phyloP scores from a whole-genome alignment of 2,797 vertebrate genomes.

The Karalla daura region DNA sequence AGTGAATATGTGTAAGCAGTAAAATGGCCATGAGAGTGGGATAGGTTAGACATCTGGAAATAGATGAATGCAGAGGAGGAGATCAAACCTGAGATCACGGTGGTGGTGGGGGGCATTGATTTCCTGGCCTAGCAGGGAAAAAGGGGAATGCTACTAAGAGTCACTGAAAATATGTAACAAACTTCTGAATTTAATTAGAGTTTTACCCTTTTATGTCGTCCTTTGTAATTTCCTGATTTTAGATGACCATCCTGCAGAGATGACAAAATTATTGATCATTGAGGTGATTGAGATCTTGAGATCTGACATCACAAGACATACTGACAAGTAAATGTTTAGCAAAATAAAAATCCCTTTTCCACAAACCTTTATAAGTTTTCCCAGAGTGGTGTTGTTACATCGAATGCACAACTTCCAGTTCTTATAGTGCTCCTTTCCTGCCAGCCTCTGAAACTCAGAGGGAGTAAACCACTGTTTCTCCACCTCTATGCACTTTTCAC shows the following conservation, averaged over 20 bases:
- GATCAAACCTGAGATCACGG: conserved; percentile 51
- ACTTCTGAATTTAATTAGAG: neutral
- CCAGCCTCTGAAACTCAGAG: conserved; percentile 67
- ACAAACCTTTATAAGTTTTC: conserved; percentile 73
- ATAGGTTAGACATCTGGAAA: neutral
- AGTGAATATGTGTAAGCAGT: neutral
- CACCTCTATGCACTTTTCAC: conserved; percentile 65
- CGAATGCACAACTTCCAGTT: conserved; percentile 81
- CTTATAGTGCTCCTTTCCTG: conserved; percentile 48
- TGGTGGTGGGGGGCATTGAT: neutral
- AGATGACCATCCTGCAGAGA: conserved; percentile 66
- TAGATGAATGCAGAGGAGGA: neutral
- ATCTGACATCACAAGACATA: neutral
- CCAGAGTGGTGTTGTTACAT: conserved; percentile 49
- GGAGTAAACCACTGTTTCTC: conserved; percentile 67
- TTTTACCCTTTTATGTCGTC: conserved; percentile 25
- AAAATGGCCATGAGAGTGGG: neutral
- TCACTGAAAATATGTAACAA: neutral
- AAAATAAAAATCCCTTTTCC: neutral
- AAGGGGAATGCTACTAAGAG: accelerated
- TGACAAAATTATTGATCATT: neutral
- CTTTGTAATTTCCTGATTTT: neutral
- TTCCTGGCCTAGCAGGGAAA: conserved; percentile 45
- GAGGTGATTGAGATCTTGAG: too few relatives aligned
- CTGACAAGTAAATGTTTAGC: too few relatives aligned